Percentiles rank a stretch among this genome's conserved stretches.
Evolutionary conservation across 2,797 vertebrate species (phyloP).

Genomic region (Sebastolobus alascanus): DNA sequence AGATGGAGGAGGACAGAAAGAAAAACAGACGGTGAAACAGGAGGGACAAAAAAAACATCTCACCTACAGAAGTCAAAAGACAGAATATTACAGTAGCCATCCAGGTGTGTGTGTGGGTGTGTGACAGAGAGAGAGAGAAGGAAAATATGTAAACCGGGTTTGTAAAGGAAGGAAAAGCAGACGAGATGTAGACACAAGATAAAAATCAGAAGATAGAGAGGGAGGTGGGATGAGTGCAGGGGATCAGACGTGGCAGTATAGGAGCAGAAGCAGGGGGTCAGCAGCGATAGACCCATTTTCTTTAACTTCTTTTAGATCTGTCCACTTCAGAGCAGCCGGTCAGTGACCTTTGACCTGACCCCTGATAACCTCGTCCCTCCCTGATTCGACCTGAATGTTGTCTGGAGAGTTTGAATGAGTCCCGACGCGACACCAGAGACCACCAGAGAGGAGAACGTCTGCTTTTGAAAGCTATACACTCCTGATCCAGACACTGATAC

Average conservation of each 20-base stretch:
- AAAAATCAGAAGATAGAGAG: constrained; percentile 13
- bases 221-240: neutral
- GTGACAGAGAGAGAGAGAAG: neutral
- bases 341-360: constrained; percentile 64
- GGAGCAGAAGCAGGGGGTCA: constrained; percentile 44
- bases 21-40: neutral
- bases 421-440: neutral
- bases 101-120: constrained; percentile 26
- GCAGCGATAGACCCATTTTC: constrained; percentile 20
- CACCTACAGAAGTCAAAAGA: constrained; percentile 26
- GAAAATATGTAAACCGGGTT: constrained; percentile 26
- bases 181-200: constrained; percentile 41
- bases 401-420: constrained; percentile 23
- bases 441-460: neutral
- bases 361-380: constrained; percentile 56
- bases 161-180: constrained; percentile 13
- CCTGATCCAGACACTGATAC: constrained; percentile 62
- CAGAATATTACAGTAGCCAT: constrained; percentile 25
- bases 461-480: constrained; percentile 15
- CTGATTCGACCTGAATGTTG: constrained; percentile 20
- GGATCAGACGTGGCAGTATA: neutral
- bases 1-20: constrained; percentile 5
- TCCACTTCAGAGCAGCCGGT: constrained; percentile 43
- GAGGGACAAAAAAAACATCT: constrained; percentile 36
- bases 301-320: constrained; percentile 36